phyloP scores from a whole-genome alignment of 2,113 vertebrate genomes.

The Alethe castanea region DNA sequence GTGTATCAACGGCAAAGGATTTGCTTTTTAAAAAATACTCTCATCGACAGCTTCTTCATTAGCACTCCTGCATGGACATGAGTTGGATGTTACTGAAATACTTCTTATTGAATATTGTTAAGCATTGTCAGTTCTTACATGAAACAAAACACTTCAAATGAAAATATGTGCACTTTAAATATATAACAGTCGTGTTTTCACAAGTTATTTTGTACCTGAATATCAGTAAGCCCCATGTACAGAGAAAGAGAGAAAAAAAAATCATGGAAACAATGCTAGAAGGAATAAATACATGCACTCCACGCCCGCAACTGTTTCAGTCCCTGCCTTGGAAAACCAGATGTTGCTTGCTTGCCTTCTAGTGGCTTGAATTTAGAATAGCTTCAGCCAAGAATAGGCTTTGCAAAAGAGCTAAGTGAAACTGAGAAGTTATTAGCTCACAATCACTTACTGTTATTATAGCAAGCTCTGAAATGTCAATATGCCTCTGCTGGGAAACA shows the following conservation, averaged over 20 bases:
- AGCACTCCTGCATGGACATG: neutral
- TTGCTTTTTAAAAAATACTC: neutral
- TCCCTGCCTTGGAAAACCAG: neutral
- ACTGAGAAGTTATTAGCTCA: neutral
- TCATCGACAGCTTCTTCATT: fast-evolving
- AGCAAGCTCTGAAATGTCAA: slow-evolving; percentile 19
- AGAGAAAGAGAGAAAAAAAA: neutral
- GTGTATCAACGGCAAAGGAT: neutral
- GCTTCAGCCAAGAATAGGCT: neutral
- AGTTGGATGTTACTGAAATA: neutral
- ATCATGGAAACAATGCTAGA: neutral
- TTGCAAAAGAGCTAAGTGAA: neutral
- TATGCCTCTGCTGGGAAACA: neutral
- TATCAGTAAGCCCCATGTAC: neutral
- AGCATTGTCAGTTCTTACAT: neutral
- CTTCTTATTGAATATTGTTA: neutral
- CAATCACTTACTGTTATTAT: neutral
- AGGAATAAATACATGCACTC: neutral
- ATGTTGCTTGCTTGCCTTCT: slow-evolving; percentile 49
- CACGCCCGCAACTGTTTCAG: neutral
- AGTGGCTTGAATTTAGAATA: slow-evolving; percentile 52
- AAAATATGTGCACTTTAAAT: neutral
- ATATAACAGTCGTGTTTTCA: neutral
- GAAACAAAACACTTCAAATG: neutral
- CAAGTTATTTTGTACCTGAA: neutral